Evolutionary conservation across 2,113 vertebrate genomes (phyloP).

Genomic region (Oenanthe melanoleuca): DNA sequence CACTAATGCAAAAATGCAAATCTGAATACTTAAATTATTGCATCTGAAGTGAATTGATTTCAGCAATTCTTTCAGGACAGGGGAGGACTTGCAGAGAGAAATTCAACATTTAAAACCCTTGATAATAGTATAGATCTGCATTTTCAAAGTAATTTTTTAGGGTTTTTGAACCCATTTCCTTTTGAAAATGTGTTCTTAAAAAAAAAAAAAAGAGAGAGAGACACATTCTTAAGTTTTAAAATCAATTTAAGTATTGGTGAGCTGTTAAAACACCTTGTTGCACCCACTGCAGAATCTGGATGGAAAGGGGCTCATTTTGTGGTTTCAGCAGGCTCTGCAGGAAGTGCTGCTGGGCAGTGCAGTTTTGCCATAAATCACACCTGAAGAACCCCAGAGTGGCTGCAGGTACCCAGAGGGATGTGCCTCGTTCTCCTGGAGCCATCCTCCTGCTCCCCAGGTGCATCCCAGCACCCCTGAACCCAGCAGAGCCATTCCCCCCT

Average conservation of each 20-base stretch:
- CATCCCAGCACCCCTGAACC: background rate
- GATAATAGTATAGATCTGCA: background rate
- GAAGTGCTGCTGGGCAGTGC: accelerated
- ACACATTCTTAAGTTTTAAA: background rate
- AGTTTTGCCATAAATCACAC: background rate
- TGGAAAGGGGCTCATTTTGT: too few species aligned
- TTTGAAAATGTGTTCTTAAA: background rate
- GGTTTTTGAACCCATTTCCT: background rate
- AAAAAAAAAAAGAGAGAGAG: background rate
- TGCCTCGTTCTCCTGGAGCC: background rate
- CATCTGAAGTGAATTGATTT: background rate
- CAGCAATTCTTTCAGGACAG: background rate
- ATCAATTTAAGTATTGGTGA: background rate
- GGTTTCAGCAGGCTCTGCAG: background rate
- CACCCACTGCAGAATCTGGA: too few species aligned
- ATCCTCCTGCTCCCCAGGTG: background rate
- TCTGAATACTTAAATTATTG: background rate
- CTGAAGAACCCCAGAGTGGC: background rate
- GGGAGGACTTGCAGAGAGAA: background rate
- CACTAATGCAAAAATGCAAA: background rate
- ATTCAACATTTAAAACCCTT: background rate
- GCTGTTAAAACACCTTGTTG: background rate
- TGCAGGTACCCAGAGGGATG: background rate
- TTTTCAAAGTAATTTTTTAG: background rate
- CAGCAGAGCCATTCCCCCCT: background rate